Conservation (phyloP, 2,797 vertebrate genomes). For the Heterohyrax brucei region DNA sequence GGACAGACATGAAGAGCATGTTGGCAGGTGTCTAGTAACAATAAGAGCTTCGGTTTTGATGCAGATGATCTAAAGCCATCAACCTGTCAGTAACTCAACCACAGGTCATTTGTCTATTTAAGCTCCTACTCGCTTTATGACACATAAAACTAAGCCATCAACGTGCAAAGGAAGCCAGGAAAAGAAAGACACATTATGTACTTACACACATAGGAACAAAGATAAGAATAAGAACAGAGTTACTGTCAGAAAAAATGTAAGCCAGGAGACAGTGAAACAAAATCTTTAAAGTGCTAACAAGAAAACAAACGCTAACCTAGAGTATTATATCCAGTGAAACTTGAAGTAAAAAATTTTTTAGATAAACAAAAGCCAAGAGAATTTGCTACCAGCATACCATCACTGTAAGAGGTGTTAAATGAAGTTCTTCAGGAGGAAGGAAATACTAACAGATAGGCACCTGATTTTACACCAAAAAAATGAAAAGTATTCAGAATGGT, state of each 20-base stretch:
- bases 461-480: not conserved
- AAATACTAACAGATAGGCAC: not conserved
- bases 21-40: not conserved
- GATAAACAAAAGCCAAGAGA: not conserved
- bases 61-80: not conserved
- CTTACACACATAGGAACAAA: not conserved
- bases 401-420: no score
- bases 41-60: not conserved
- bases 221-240: not conserved
- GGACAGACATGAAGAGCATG: not conserved
- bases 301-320: not conserved
- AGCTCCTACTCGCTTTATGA: not conserved
- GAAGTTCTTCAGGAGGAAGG: not conserved
- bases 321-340: not conserved
- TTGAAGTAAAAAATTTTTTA: not conserved
- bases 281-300: not conserved
- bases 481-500: not conserved
- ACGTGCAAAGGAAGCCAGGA: not conserved
- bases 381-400: not conserved
- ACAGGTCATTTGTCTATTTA: not conserved
- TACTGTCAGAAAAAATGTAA: no score
- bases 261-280: not conserved
- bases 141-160: constrained; percentile 18
- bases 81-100: not conserved
- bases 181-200: not conserved